Conservation (phyloP, 2,113 vertebrate genomes). For the Rhinopomastus cyanomelas region DNA sequence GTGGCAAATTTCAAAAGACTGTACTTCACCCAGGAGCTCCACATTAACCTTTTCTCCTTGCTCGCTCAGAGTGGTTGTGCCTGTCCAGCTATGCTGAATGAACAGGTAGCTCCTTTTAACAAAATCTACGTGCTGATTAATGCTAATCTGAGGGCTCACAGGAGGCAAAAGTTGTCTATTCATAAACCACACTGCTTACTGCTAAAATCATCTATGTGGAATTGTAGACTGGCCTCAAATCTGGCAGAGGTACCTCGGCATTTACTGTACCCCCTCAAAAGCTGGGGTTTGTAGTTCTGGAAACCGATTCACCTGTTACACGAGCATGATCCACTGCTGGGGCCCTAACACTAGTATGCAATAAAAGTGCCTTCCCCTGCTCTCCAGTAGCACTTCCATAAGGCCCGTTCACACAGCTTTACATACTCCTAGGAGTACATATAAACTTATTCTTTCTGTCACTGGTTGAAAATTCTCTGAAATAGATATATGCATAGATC, state of each 20-base stretch:
- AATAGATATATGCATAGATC: not conserved
- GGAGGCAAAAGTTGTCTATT: not conserved
- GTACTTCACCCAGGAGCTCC: constrained; percentile 2
- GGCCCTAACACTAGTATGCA: not conserved
- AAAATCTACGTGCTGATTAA: not conserved
- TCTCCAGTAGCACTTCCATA: not conserved
- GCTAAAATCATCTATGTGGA: not conserved
- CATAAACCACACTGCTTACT: not conserved
- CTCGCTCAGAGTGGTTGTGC: not conserved
- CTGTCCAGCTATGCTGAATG: not conserved
- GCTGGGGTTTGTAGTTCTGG: not conserved
- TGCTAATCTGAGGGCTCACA: not conserved
- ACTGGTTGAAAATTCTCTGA: not conserved
- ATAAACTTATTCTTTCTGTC: not conserved
- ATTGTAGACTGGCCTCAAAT: not conserved
- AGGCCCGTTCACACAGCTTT: not conserved
- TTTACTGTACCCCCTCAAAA: not conserved
- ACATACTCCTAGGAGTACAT: not conserved
- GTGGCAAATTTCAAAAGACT: constrained; percentile 8
- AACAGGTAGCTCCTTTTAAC: not conserved
- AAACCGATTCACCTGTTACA: not conserved
- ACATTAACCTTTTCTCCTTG: constrained; percentile 17
- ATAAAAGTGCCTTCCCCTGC: not conserved
- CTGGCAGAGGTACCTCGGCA: not conserved
- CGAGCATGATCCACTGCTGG: not conserved